These are phyloP conservation scores for Philaethria dido DNA, from an alignment of 2,888 invertebrate genomes.

Conservation along the genomic window DNA sequence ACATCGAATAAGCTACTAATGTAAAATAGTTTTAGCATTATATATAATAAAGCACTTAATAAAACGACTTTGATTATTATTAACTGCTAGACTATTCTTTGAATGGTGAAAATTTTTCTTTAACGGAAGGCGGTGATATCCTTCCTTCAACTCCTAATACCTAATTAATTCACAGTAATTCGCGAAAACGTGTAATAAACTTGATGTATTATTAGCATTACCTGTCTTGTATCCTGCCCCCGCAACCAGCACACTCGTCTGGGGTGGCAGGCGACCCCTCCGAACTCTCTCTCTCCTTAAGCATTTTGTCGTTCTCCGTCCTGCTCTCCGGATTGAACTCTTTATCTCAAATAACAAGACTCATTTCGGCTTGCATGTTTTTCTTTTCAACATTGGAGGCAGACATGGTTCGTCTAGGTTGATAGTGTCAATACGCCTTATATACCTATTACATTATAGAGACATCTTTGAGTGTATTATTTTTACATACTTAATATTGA, in stretches of 20 bases:
- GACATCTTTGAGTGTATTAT: neutral
- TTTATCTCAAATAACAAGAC: constrained; percentile 72
- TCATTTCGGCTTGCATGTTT: constrained; percentile 52
- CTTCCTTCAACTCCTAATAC: no score
- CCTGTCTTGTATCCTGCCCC: constrained; percentile 85
- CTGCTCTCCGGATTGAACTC: constrained; percentile 58
- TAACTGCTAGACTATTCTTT: no score
- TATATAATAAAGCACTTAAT: no score
- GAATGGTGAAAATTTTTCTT: no score
- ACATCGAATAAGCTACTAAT: no score
- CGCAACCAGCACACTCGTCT: constrained; percentile 86
- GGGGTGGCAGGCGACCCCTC: constrained; percentile 72
- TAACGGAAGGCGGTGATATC: no score
- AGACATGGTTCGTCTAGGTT: constrained; percentile 56
- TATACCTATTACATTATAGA: constrained; percentile 3
- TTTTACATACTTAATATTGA: neutral
- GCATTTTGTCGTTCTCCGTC: constrained; percentile 78
- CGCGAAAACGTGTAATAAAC: neutral
- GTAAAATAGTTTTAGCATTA: no score
- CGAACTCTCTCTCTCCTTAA: constrained; percentile 87
- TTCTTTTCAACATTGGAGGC: constrained; percentile 51
- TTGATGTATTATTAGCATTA: constrained; percentile 46
- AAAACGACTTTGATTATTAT: no score
- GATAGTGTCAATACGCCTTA: constrained; percentile 9
- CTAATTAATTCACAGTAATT: no score